phyloP scores from a whole-genome alignment of 2,113 vertebrate species.

The Fulmarus glacialis region DNA sequence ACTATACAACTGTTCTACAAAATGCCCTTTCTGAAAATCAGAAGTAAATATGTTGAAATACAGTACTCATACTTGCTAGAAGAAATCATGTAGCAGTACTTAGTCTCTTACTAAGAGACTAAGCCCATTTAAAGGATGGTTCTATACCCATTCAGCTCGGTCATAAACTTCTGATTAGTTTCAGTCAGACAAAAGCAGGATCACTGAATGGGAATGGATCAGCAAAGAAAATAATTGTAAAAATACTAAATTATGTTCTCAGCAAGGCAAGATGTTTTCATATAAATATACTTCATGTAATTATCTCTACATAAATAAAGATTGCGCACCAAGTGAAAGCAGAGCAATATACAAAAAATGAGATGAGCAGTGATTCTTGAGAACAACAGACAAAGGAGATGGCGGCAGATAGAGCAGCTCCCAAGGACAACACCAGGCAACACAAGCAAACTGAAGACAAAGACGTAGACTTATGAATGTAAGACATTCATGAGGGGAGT shows the following conservation, averaged over 20 bases:
- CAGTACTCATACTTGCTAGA: not conserved
- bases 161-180: not conserved
- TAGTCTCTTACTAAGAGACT: not conserved
- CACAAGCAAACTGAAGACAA: slow-evolving; percentile 16
- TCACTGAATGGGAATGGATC: not conserved
- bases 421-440: not conserved
- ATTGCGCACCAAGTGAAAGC: not conserved
- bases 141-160: not conserved
- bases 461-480: not conserved
- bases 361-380: not conserved
- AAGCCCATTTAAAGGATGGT: not conserved
- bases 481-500: not conserved
- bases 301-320: not conserved
- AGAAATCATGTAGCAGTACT: not conserved
- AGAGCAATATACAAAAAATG: not conserved
- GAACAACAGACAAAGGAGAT: slow-evolving; percentile 67
- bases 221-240: not conserved
- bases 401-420: slow-evolving; percentile 11
- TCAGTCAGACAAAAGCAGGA: not conserved
- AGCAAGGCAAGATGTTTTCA: not conserved
- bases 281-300: not conserved
- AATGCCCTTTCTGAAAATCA: not conserved
- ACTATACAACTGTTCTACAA: not conserved
- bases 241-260: not conserved
- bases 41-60: not conserved